These are phyloP conservation scores for Cryptosula pallasiana DNA, from an alignment of 2,888 invertebrate species.

Conservation along the genomic window DNA sequence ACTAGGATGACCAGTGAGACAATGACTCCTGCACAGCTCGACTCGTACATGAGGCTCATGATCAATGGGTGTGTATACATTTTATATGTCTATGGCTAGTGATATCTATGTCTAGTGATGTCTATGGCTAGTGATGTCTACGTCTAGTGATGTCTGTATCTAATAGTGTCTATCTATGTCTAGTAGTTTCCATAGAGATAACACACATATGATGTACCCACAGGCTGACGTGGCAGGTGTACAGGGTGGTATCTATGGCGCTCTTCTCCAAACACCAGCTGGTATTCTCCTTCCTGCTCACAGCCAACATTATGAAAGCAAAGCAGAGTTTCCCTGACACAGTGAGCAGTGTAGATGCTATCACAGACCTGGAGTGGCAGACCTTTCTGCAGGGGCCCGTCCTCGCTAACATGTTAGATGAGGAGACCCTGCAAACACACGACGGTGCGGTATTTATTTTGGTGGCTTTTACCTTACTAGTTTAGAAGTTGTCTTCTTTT, in stretches of 20 bases:
- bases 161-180: no score
- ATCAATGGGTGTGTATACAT: no score
- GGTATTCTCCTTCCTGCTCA: constrained; percentile 50
- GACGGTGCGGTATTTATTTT: no score
- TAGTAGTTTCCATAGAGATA: not conserved
- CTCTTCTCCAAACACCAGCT: constrained; percentile 51
- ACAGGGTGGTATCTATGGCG: constrained; percentile 47
- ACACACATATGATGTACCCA: not conserved
- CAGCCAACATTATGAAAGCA: constrained; percentile 46
- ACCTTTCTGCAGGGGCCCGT: constrained; percentile 48
- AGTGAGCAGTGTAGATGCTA: constrained; percentile 30
- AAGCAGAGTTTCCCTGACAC: constrained; percentile 30
- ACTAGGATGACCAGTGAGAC: constrained; percentile 8
- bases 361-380: constrained; percentile 43
- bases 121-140: no score
- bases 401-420: constrained; percentile 44
- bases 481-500: no score
- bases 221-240: constrained; percentile 42
- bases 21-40: constrained; percentile 11
- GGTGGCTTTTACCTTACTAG: no score
- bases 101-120: no score
- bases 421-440: constrained; percentile 34
- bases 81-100: no score
- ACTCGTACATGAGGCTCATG: constrained; percentile 17
- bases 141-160: no score